Percentiles rank a stretch among this genome's conserved stretches.
These are phyloP conservation scores for Caranx ignobilis DNA, from an alignment of 2,113 vertebrate genomes.

Conservation along the genomic window DNA sequence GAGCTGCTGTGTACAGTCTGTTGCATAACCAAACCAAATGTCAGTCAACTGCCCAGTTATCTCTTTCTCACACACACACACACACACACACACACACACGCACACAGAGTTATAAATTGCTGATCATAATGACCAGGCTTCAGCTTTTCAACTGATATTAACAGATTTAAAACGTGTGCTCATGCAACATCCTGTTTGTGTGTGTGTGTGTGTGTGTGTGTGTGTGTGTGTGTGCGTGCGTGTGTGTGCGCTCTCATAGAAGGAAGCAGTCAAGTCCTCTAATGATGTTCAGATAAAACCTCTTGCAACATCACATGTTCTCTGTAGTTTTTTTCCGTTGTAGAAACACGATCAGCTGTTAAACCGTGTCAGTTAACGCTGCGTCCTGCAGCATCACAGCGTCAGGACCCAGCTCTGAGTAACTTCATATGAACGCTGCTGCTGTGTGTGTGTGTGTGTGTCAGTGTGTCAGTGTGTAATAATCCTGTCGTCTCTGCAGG, in stretches of 20 bases:
- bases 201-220: neutral
- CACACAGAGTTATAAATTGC: no score
- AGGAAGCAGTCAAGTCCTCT: neutral
- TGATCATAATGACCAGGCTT: neutral
- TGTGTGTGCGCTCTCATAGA: neutral
- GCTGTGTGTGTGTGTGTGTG: neutral
- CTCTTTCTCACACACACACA: no score
- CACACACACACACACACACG: no score
- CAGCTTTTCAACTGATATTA: neutral
- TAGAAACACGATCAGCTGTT: no score
- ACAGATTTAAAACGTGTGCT: fast-evolving
- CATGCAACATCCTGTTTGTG: conserved; percentile 23
- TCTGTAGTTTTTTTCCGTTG: neutral
- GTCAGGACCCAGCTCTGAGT: no score
- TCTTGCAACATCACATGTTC: neutral
- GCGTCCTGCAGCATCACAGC: no score
- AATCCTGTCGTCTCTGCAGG: conserved; percentile 40
- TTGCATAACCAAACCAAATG: neutral
- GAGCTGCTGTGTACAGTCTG: no score
- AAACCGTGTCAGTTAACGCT: no score
- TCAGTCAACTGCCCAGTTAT: no score
- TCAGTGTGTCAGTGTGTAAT: no score
- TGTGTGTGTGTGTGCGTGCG: neutral
- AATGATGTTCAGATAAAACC: conserved; percentile 26
- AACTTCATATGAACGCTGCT: no score